A percentile compares a stretch with the other conserved stretches of the same genome.
Evolutionary conservation across 1,140 invertebrate species (phyloP).

Genomic region (Procambarus clarkii): DNA sequence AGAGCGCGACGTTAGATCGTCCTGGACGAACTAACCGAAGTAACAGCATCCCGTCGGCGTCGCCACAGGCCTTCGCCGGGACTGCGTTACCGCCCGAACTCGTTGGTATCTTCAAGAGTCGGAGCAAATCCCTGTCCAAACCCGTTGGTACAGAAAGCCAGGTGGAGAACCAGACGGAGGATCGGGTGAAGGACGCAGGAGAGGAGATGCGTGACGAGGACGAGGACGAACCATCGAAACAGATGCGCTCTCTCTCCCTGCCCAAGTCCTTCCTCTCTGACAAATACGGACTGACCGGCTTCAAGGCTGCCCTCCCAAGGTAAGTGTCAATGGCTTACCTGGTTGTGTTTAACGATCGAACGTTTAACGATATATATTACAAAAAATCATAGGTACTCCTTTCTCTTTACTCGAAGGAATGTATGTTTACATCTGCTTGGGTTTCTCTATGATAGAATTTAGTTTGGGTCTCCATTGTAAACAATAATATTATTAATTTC

Average conservation of each 20-base stretch:
- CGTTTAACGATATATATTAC: too few species aligned
- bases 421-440: too few species aligned
- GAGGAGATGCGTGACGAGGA: not conserved
- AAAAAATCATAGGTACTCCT: too few species aligned
- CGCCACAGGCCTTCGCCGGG: slow-evolving; percentile 30
- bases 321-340: slow-evolving; percentile 69
- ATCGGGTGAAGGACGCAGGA: not conserved
- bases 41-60: slow-evolving; percentile 59
- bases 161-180: not conserved
- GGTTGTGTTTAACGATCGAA: not conserved
- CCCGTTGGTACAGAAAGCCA: not conserved
- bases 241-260: slow-evolving; percentile 81
- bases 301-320: slow-evolving; percentile 74
- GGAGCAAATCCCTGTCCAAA: slow-evolving; percentile 45
- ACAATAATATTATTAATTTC: too few species aligned
- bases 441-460: too few species aligned
- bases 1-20: slow-evolving; percentile 40
- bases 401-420: too few species aligned
- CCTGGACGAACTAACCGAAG: slow-evolving; percentile 53
- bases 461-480: too few species aligned
- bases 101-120: slow-evolving; percentile 51
- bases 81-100: slow-evolving; percentile 48
- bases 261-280: slow-evolving; percentile 81
- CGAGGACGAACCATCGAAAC: slow-evolving; percentile 75
- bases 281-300: slow-evolving; percentile 74